phyloP scores from a whole-genome alignment of 1,140 invertebrate genomes.

The Nomia melanderi region DNA sequence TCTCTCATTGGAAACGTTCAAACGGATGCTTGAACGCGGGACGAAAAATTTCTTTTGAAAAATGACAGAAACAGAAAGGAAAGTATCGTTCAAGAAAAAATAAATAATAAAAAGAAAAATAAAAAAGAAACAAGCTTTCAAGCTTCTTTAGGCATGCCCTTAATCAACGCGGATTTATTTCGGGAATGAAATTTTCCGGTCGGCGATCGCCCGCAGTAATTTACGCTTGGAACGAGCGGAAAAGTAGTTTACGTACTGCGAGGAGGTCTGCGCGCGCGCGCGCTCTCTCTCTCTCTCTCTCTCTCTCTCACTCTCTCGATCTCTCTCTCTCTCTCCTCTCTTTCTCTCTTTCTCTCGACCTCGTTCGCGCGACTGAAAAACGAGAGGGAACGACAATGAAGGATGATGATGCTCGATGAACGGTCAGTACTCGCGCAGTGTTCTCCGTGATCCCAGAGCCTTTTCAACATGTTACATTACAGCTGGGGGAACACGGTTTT shows the following conservation, averaged over 20 bases:
- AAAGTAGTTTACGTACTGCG: conserved; percentile 27
- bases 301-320: too few relatives aligned
- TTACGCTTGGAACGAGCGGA: conserved; percentile 21
- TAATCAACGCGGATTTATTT: conserved; percentile 3
- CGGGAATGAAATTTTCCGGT: conserved; percentile 8
- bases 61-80: not conserved
- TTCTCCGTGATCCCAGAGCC: conserved; percentile 79
- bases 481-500: conserved; percentile 78
- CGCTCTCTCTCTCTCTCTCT: too few relatives aligned
- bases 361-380: not conserved
- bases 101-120: too few relatives aligned
- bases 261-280: not conserved
- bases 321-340: too few relatives aligned
- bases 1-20: not conserved
- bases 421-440: conserved; percentile 77
- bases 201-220: not conserved
- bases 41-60: not conserved
- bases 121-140: not conserved
- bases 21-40: not conserved
- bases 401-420: conserved; percentile 50
- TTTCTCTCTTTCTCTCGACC: too few relatives aligned
- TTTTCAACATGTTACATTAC: conserved; percentile 60
- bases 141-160: not conserved
- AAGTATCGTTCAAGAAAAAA: too few relatives aligned
- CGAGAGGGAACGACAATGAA: not conserved